Conservation (phyloP, 2,888 invertebrate species). For the Drosophila suboccidentalis region DNA sequence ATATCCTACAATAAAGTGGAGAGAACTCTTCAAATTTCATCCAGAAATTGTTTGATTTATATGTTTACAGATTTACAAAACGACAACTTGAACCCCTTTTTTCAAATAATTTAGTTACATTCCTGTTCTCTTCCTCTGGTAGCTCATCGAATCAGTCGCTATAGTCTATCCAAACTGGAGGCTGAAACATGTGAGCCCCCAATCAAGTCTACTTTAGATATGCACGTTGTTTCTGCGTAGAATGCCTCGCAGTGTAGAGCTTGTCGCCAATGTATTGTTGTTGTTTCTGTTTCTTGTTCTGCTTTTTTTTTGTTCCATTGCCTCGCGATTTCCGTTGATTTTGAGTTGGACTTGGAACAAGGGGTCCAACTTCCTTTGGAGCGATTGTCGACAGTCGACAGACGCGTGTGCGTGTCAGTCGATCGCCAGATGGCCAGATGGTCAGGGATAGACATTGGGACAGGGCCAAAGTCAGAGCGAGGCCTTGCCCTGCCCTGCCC, state of each 20-base stretch:
- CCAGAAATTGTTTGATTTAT: too few relatives aligned
- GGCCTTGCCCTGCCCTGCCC: conserved; percentile 5
- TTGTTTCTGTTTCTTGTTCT: conserved; percentile 26
- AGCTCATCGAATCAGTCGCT: conserved; percentile 20
- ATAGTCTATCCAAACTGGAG: conserved; percentile 21
- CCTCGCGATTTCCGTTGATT: conserved; percentile 77
- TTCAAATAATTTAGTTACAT: too few relatives aligned
- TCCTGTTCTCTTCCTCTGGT: not conserved
- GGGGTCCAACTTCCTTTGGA: conserved; percentile 74
- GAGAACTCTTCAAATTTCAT: not conserved
- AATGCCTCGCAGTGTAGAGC: conserved; percentile 57
- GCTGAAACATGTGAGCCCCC: conserved; percentile 46
- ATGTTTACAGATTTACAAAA: too few relatives aligned
- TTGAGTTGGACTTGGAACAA: conserved; percentile 33
- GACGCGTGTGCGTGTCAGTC: conserved; percentile 74
- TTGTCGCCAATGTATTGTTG: conserved; percentile 51
- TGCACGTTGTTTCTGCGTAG: conserved; percentile 68
- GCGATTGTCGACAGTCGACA: conserved; percentile 9
- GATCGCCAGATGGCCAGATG: conserved; percentile 64
- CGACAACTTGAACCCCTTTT: too few relatives aligned
- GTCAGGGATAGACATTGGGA: conserved; percentile 10
- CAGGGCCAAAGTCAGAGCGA: conserved; percentile 5
- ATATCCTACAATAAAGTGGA: not conserved
- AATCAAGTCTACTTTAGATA: conserved; percentile 72
- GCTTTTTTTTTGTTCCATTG: conserved; percentile 43